Base-by-base conservation (phyloP, 2,113 vertebrate genomes). In the Boulengeromyrus knoepffleri region DNA sequence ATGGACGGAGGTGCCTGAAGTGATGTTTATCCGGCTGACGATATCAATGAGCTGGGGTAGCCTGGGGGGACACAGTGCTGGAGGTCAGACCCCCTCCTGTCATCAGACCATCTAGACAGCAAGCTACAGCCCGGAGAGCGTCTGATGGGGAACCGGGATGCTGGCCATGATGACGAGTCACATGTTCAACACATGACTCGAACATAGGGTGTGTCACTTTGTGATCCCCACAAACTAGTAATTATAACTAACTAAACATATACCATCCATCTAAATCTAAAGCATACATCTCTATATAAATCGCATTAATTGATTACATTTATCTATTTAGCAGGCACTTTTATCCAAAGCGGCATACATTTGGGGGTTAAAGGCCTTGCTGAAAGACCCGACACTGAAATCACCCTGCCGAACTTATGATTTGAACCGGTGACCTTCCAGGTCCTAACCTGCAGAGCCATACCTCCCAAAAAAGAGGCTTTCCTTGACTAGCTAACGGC, bases 31-130 rank as follows among this genome's bases (percentile, higher is more conserved):
- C 91, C 97, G 97, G 91, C 99, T 96, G 90, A 99, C 98, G 87
- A 98, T 98, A 91, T 99, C 98, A 94, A 99, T 99, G 90, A 99
- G 96, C 90, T 98, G 97, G 89, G 99, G 98, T 90, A 99, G 96
- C 92, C 99, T 99, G 93, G n/a, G 66, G 89, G 46, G 46, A 91
- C 62, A 92, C 45, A 1, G 91, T 21, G 88, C 31, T 46, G 6
- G 83, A 8, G 15, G 47, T 89, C 62, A 85, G 90, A 5, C 45
- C 27, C 13, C 10, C 24, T 53, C 49, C n/a, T 56, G 45, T 87
- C 85, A 87, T n/a, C 3, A 10, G 39, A 12, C 83, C 83, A 10
- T 19, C 36, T 21, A 52, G 45, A 84, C 50, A 88, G 36, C 0
- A 5, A 24, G 45, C 39, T 50, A 53, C 17, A 58, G 90, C 3